These are phyloP conservation scores for Eira barbara DNA, from an alignment of 2,113 vertebrate species.

Conservation along the genomic window DNA sequence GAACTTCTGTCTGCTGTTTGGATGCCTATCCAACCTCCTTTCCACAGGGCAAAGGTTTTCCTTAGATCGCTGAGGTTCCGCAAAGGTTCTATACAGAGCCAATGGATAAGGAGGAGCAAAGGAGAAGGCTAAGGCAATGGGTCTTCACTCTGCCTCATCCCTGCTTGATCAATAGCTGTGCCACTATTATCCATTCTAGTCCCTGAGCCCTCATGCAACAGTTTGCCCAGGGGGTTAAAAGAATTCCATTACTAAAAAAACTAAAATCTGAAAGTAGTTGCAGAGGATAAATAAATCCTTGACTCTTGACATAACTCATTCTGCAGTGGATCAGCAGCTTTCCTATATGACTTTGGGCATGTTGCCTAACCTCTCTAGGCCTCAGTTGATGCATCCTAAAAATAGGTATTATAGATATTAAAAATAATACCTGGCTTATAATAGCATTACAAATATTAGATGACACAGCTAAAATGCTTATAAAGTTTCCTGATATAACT, in stretches of 20 bases:
- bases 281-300: background rate
- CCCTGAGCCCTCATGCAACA: background rate
- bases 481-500: background rate
- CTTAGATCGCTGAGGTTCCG: background rate
- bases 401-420: background rate
- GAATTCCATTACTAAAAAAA: background rate
- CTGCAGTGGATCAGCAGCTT: background rate
- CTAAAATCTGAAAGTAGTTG: background rate
- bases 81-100: background rate
- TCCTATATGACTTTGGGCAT: background rate
- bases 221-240: background rate
- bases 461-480: background rate
- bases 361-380: background rate
- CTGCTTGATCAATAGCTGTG: background rate
- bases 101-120: background rate
- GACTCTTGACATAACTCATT: background rate
- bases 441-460: background rate
- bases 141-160: background rate
- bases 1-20: background rate
- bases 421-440: background rate
- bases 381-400: background rate
- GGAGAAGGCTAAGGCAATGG: background rate
- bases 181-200: background rate
- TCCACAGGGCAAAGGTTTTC: background rate
- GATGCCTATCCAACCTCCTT: background rate